Evolutionary conservation across 2,797 vertebrate species (phyloP).

Genomic region (Carapus acus): DNA sequence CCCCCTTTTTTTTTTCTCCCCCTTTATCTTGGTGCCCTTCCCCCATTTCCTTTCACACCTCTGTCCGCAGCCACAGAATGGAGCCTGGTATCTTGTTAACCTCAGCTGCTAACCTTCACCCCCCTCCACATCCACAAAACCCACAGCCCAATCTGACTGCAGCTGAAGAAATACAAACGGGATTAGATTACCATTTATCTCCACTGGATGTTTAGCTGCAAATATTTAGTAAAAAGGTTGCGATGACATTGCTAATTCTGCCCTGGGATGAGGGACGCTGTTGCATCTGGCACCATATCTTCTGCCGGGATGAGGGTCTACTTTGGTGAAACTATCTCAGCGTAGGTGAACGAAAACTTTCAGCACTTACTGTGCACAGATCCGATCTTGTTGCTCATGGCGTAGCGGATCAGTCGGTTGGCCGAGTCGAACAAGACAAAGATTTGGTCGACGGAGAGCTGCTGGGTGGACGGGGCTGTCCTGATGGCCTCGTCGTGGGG

Average conservation of each 20-base stretch:
- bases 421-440: conserved; percentile 84
- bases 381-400: conserved; percentile 88
- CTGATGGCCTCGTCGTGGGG: conserved; percentile 54
- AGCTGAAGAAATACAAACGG: conserved; percentile 57
- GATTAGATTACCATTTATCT: conserved; percentile 41
- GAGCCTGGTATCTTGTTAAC: conserved; percentile 28
- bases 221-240: no score
- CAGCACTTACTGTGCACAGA: conserved; percentile 76
- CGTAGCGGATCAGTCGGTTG: conserved; percentile 83
- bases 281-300: no score
- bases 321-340: no score
- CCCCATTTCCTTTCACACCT: conserved; percentile 2
- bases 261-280: no score
- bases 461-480: conserved; percentile 71
- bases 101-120: conserved; percentile 31
- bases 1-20: not conserved
- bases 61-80: not conserved
- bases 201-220: conserved; percentile 39
- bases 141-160: conserved; percentile 21
- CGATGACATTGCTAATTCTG: no score
- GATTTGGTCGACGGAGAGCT: conserved; percentile 86
- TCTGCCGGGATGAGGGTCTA: no score
- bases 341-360: no score
- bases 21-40: conserved; percentile 15
- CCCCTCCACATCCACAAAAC: conserved; percentile 25